Evolutionary conservation across 2,797 vertebrate genomes (phyloP).

Genomic region (Pseudochaenichthys georgianus): DNA sequence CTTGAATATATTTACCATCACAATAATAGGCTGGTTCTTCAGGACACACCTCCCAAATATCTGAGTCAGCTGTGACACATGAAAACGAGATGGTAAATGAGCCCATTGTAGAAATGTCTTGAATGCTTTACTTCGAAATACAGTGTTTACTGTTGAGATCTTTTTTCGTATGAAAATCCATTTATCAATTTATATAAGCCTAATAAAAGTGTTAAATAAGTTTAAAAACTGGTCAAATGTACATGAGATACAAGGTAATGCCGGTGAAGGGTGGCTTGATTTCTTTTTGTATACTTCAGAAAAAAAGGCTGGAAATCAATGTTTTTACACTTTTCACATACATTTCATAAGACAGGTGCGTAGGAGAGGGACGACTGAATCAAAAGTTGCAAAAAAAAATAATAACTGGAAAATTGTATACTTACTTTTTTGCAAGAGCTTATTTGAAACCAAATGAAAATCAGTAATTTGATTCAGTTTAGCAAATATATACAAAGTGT

Average conservation of each 20-base stretch:
- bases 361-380: too few relatives aligned
- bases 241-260: accelerated
- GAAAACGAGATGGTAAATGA: not conserved
- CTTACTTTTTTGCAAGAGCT: too few relatives aligned
- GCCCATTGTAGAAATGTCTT: not conserved
- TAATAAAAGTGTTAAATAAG: not conserved
- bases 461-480: not conserved
- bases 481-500: not conserved
- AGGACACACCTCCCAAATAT: not conserved
- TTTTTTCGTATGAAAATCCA: too few relatives aligned
- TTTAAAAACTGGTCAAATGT: not conserved
- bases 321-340: too few relatives aligned
- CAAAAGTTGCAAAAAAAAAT: too few relatives aligned
- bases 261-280: not conserved
- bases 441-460: not conserved
- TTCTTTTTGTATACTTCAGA: too few relatives aligned
- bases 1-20: not conserved
- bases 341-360: too few relatives aligned
- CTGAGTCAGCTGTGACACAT: conserved; percentile 1
- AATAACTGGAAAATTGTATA: too few relatives aligned
- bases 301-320: too few relatives aligned
- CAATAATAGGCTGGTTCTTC: not conserved
- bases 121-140: too few relatives aligned
- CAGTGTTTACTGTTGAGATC: too few relatives aligned
- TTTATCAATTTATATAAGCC: not conserved